Evolutionary conservation across 2,797 vertebrate species (phyloP), one percentile per base, ranked within the genome.

Genomic region (Schizothorax lantsangensis): DNA sequence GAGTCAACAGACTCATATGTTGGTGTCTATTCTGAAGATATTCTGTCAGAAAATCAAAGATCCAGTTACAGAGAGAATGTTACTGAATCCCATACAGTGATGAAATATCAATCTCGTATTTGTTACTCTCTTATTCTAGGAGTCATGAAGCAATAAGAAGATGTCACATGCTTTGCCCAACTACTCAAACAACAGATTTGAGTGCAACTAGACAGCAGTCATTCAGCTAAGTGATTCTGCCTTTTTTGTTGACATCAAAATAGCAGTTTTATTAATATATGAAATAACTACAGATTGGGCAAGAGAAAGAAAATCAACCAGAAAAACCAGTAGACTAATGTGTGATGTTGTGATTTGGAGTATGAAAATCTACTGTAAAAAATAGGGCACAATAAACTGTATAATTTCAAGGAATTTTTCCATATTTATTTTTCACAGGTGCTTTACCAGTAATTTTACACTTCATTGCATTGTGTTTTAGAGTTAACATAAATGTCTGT

Each of bases 1-100:
- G 57, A n/a, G 57, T 10, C 49, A 52, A 17, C 15, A 52, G 49
- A 52, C 49, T 17, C 15, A 38, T 69, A 38, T 69, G 17, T 21
- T 21, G 17, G 33, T 38, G 17, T 69, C 66, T 69, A 21, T 9
- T 38, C 33, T 36, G 66, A 19, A 19, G 7, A 69, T 36, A 14
- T 30, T 33, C 14, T 17, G 14, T 38, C 7, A 69, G 6, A 8
- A 21, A 69, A 38, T 69, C 17, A 17, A 38, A 69, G 33, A 36
- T 69, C 30, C 30, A 33, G 33, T 69, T 69, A 69, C 33, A 21
- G 33, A 66, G 14, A 33, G 14, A 15, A 30, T 69, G 7, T 69
- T 38, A 19, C 2, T 69, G 33, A 69, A 69, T 69, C 8, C 30
- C 66, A 38, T 91, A 91, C 49, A 17, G 12, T 15, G 64, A 17